Evolutionary conservation across 2,113 vertebrate species (phyloP).

Genomic region (Dissostichus mawsoni): DNA sequence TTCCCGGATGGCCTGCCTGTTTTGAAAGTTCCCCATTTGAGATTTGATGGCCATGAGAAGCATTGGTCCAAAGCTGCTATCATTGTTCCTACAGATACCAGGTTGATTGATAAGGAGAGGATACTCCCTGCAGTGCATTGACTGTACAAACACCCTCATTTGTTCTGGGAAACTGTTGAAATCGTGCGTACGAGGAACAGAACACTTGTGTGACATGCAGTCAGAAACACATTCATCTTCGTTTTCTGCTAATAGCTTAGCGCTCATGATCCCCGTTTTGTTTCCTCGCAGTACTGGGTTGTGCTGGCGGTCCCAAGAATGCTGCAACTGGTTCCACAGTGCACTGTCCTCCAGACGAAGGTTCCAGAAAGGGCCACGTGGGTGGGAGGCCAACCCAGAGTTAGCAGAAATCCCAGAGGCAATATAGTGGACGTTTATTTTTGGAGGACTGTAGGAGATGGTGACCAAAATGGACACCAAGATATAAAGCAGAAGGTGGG

Average conservation of each 20-base stretch:
- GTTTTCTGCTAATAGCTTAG: neutral
- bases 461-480: slow-evolving; percentile 83
- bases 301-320: slow-evolving; percentile 79
- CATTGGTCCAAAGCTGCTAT: slow-evolving; percentile 49
- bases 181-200: slow-evolving; percentile 50
- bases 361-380: slow-evolving; percentile 82
- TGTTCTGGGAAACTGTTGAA: slow-evolving; percentile 77
- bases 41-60: slow-evolving; percentile 86
- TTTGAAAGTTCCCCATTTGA: slow-evolving; percentile 85
- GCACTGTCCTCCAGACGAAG: slow-evolving; percentile 77
- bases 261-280: slow-evolving; percentile 18
- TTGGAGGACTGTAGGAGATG: slow-evolving; percentile 80
- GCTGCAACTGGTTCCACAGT: slow-evolving; percentile 84
- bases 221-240: slow-evolving; percentile 46
- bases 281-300: slow-evolving; percentile 81
- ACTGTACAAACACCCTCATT: slow-evolving; percentile 80
- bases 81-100: slow-evolving; percentile 61
- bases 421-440: slow-evolving; percentile 76
- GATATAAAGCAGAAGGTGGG: slow-evolving; percentile 83
- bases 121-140: slow-evolving; percentile 85
- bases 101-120: slow-evolving; percentile 81
- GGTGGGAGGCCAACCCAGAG: slow-evolving; percentile 71
- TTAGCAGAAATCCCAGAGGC: slow-evolving; percentile 77
- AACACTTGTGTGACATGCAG: slow-evolving; percentile 56
- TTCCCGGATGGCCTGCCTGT: slow-evolving; percentile 87